Percentiles rank a stretch among this genome's conserved stretches.
phyloP scores from a whole-genome alignment of 2,113 vertebrate genomes.

The Hippolais icterina region DNA sequence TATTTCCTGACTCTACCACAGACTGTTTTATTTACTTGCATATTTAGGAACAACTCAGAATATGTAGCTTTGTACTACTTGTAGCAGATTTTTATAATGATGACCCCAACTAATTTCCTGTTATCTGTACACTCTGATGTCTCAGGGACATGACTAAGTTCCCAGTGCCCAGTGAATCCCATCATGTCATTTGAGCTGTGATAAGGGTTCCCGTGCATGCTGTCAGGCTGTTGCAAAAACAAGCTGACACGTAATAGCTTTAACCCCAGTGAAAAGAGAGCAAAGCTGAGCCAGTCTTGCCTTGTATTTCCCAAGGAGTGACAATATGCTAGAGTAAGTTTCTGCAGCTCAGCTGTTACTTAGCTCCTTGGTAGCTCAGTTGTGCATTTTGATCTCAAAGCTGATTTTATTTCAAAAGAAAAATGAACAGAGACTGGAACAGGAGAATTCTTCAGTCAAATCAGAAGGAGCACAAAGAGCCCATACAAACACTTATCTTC shows the following conservation, averaged over 20 bases:
- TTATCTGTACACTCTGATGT: neutral
- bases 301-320: neutral
- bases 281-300: neutral
- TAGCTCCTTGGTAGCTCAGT: neutral
- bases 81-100: neutral
- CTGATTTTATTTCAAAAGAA: conserved; percentile 9
- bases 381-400: neutral
- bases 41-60: neutral
- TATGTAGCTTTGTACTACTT: neutral
- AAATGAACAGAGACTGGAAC: neutral
- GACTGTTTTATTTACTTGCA: neutral
- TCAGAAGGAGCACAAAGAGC: neutral
- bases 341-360: neutral
- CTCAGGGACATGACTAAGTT: neutral
- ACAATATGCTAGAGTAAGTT: neutral
- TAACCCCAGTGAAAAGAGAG: neutral
- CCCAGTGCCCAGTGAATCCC: neutral
- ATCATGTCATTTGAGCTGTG: neutral
- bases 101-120: neutral
- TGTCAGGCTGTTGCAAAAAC: neutral
- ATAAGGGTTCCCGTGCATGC: neutral
- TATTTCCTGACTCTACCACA: neutral
- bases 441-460: neutral
- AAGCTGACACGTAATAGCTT: neutral
- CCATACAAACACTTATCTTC: neutral